Percentiles rank a stretch among this genome's conserved stretches.
These are phyloP conservation scores for Macrotus californicus DNA, from an alignment of 2,113 vertebrate species.

Conservation along the genomic window DNA sequence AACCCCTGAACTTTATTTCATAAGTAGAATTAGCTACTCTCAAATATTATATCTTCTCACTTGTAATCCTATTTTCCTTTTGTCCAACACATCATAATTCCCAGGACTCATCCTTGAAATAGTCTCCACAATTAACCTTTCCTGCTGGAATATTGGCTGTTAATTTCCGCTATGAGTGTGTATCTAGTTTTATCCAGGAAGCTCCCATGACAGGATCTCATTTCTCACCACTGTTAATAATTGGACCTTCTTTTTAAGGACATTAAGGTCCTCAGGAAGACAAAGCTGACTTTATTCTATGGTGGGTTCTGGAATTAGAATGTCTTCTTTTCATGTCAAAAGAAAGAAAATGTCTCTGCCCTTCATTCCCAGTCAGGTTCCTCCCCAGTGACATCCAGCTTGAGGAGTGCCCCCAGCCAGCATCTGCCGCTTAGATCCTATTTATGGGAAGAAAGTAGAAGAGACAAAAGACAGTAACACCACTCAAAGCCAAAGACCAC, in stretches of 20 bases:
- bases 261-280: neutral
- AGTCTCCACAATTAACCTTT: slow-evolving; percentile 18
- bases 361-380: neutral
- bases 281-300: neutral
- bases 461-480: neutral
- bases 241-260: neutral
- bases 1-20: neutral
- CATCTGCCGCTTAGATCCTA: neutral
- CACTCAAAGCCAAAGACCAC: neutral
- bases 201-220: neutral
- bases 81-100: neutral
- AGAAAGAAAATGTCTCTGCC: neutral
- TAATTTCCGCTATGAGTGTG: neutral
- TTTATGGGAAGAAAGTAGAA: neutral
- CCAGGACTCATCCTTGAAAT: neutral
- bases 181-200: neutral
- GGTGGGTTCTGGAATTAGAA: neutral
- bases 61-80: neutral
- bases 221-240: neutral
- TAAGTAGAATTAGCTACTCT: neutral
- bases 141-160: neutral
- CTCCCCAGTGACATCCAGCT: neutral
- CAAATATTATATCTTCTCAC: neutral
- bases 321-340: neutral
- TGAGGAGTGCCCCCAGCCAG: neutral